phyloP scores from a whole-genome alignment of 2,888 invertebrate species.

The Ophraella communa region DNA sequence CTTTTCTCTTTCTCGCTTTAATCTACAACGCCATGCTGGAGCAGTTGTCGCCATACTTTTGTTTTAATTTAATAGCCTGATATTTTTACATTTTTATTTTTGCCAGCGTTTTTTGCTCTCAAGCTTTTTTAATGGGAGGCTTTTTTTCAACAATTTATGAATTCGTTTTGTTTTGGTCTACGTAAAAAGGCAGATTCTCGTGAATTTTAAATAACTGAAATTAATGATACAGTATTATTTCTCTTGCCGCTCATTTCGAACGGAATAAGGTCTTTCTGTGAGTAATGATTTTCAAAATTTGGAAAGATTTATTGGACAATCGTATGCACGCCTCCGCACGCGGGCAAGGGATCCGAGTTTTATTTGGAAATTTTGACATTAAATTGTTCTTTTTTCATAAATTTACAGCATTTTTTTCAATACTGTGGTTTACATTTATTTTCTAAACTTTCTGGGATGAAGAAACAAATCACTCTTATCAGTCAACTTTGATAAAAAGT shows the following conservation, averaged over 20 bases:
- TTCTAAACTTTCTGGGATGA: too few relatives aligned
- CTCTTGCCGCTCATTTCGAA: background rate
- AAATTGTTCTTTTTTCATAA: too few relatives aligned
- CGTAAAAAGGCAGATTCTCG: constrained; percentile 1
- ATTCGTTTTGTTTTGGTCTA: constrained; percentile 24
- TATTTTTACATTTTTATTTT: constrained; percentile 47
- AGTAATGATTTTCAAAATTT: background rate
- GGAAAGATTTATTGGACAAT: background rate
- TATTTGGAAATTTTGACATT: too few relatives aligned
- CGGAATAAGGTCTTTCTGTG: background rate
- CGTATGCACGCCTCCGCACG: background rate
- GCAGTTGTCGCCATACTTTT: constrained; percentile 49
- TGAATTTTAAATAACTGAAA: constrained; percentile 11
- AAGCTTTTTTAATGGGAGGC: constrained; percentile 33
- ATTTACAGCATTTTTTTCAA: too few relatives aligned
- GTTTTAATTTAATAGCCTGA: constrained; percentile 52
- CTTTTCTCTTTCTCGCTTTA: constrained; percentile 45
- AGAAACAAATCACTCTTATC: too few relatives aligned
- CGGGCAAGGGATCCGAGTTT: too few relatives aligned
- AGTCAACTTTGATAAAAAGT: too few relatives aligned
- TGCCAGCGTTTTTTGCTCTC: constrained; percentile 29
- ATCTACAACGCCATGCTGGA: constrained; percentile 44
- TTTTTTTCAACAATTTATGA: constrained; percentile 31
- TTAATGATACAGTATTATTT: background rate
- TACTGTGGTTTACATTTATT: too few relatives aligned